A percentile compares a stretch with the other conserved stretches of the same genome.
Evolutionary conservation across 53 echinoderm and acorn worm species (phyloP).

Genomic region (Astropecten irregularis): DNA sequence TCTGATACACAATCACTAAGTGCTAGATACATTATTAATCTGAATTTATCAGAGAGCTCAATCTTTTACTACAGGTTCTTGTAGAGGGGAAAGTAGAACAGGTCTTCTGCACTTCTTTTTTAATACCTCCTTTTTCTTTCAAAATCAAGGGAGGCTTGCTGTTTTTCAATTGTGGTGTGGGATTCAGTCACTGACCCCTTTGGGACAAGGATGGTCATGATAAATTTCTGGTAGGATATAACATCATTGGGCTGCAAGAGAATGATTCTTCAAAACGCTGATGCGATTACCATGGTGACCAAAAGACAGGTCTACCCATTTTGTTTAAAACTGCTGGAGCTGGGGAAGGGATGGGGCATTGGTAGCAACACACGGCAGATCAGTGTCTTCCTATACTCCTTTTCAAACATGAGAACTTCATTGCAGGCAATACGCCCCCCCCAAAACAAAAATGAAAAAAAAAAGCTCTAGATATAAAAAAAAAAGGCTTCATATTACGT

Average conservation of each 20-base stretch:
- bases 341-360: no score
- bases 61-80: neutral
- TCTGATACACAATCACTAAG: conserved; percentile 7
- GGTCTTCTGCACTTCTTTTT: conserved; percentile 41
- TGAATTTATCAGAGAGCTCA: conserved; percentile 3
- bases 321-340: no score
- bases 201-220: conserved; percentile 5
- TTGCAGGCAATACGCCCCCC: no score
- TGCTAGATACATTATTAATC: conserved; percentile 40
- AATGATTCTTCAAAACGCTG: conserved; percentile 9
- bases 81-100: neutral
- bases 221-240: conserved; percentile 37
- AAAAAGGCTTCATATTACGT: conserved; percentile 31
- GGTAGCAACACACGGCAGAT: no score
- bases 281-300: conserved; percentile 12
- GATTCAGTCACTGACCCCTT: neutral
- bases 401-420: no score
- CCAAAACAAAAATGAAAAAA: no score
- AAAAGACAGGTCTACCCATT: neutral
- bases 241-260: neutral
- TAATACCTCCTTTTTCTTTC: no score
- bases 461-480: no score
- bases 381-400: no score
- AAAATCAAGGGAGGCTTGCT: neutral
- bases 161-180: neutral